Conservation (phyloP, 2,888 invertebrate genomes). For the Lepetodrilus schrolli region DNA sequence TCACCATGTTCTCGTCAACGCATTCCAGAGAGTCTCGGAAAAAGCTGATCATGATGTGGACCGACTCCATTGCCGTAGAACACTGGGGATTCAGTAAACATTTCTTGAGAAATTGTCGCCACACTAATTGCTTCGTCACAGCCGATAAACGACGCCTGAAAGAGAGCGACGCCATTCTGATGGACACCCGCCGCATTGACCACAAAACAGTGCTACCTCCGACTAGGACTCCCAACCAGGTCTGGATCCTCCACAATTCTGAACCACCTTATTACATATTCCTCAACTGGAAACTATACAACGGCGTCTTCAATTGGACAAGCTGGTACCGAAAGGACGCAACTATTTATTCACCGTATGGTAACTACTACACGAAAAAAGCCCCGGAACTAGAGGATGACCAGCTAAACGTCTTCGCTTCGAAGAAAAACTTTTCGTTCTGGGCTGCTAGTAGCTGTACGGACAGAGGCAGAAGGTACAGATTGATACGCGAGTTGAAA, state of each 20-base stretch:
- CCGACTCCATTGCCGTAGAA: not conserved
- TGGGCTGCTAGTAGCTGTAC: conserved; percentile 28
- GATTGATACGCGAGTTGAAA: conserved; percentile 10
- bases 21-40: not conserved
- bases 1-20: not conserved
- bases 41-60: conserved; percentile 13
- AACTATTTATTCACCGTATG: conserved; percentile 32
- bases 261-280: conserved; percentile 33
- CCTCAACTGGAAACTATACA: not conserved
- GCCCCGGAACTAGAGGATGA: not conserved
- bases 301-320: conserved; percentile 37
- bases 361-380: not conserved
- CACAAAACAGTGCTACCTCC: not conserved
- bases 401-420: not conserved
- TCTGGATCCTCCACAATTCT: conserved; percentile 36
- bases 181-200: not conserved
- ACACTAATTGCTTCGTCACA: not conserved
- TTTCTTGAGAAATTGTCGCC: not conserved
- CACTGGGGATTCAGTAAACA: not conserved
- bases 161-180: not conserved
- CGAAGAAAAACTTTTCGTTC: not conserved
- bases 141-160: not conserved
- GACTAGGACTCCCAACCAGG: conserved; percentile 20
- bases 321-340: conserved; percentile 33
- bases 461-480: conserved; percentile 28